Conservation (phyloP, 2,113 vertebrate genomes). For the Myrmecobius fasciatus region DNA sequence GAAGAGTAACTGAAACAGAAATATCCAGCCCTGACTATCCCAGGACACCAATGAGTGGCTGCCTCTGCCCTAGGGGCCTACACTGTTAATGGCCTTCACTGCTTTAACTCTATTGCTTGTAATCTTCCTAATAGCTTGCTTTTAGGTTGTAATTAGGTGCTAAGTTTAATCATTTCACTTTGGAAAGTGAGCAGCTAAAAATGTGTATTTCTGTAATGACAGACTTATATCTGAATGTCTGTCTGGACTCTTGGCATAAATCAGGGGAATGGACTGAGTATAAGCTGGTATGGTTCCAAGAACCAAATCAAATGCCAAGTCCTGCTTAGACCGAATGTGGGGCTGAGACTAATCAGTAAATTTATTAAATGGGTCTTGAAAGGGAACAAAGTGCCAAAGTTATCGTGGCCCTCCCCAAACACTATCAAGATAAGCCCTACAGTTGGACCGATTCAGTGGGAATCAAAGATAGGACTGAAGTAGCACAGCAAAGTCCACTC, state of each 20-base stretch:
- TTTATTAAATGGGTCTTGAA: background rate
- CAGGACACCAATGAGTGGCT: background rate
- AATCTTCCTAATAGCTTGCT: slow-evolving; percentile 15
- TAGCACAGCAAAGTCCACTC: background rate
- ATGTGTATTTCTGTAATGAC: slow-evolving; percentile 26
- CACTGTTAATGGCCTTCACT: background rate
- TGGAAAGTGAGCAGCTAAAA: slow-evolving; percentile 56
- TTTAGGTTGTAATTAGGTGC: slow-evolving; percentile 31
- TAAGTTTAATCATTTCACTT: slow-evolving; percentile 48
- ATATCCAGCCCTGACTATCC: background rate
- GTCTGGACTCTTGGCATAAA: slow-evolving; percentile 20
- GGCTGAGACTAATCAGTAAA: background rate
- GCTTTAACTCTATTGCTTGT: background rate
- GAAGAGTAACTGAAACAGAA: background rate
- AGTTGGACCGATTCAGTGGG: background rate
- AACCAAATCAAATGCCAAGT: background rate
- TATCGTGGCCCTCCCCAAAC: too few species aligned
- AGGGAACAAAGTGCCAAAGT: background rate
- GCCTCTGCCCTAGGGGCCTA: background rate
- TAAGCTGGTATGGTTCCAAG: slow-evolving; percentile 17
- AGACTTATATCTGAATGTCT: background rate
- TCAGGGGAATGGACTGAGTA: background rate
- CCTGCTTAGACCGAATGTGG: background rate
- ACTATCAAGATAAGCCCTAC: background rate
- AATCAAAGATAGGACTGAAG: background rate